Conservation (phyloP, 2,888 invertebrate species). For the Creontiades dilutus region DNA sequence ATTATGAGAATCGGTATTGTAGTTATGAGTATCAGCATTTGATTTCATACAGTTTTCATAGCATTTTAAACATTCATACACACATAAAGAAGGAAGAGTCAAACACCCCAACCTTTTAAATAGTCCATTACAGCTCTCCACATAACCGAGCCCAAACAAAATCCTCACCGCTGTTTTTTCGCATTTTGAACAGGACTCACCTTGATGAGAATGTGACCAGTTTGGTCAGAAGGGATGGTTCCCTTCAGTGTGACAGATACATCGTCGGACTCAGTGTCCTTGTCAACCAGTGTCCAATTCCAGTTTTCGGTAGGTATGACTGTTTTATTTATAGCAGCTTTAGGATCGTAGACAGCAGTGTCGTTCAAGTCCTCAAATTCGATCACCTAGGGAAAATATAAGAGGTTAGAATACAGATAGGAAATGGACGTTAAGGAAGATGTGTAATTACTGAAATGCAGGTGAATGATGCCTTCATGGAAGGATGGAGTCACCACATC, state of each 20-base stretch:
- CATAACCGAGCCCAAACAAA: too few species aligned
- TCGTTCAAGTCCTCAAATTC: constrained; percentile 83
- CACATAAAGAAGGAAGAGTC: too few species aligned
- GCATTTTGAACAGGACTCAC: neutral
- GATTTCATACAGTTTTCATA: too few species aligned
- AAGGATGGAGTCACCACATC: too few species aligned
- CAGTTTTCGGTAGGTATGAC: constrained; percentile 78
- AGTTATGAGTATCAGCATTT: too few species aligned
- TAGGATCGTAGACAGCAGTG: constrained; percentile 78
- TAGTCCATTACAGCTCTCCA: too few species aligned
- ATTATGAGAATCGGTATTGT: too few species aligned
- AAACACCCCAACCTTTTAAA: too few species aligned
- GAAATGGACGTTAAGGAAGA: neutral
- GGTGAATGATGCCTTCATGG: too few species aligned
- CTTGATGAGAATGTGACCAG: constrained; percentile 23
- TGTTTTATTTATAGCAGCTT: constrained; percentile 77
- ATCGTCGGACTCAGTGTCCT: constrained; percentile 64
- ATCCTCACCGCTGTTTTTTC: too few species aligned
- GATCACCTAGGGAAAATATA: constrained; percentile 79
- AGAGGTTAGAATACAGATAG: constrained; percentile 69
- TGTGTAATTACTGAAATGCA: too few species aligned
- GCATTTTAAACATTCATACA: too few species aligned
- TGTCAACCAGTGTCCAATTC: constrained; percentile 78
- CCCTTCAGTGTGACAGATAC: neutral
- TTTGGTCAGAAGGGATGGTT: constrained; percentile 12